Conservation (phyloP, 2,797 vertebrate species). For the Sebastes jordani region DNA sequence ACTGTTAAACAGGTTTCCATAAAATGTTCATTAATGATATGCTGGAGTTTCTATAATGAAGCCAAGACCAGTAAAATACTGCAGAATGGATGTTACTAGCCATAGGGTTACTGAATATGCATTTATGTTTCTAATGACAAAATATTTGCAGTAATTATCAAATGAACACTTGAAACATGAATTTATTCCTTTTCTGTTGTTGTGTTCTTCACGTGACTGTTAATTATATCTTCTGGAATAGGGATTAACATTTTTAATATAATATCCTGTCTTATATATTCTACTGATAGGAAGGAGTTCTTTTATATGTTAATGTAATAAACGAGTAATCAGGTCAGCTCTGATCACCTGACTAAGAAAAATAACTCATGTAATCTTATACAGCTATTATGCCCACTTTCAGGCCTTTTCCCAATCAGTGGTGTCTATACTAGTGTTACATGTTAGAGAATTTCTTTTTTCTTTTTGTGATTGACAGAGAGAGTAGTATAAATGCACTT, state of each 20-base stretch:
- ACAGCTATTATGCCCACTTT: slow-evolving; percentile 56
- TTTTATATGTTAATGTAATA: slow-evolving; percentile 68
- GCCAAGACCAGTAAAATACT: slow-evolving; percentile 32
- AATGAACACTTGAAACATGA: slow-evolving; percentile 61
- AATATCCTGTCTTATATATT: slow-evolving; percentile 61
- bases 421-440: slow-evolving; percentile 63
- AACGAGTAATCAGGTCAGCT: slow-evolving; percentile 42
- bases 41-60: slow-evolving; percentile 9
- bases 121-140: slow-evolving; percentile 60
- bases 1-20: slow-evolving; percentile 23
- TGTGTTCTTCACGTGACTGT: slow-evolving; percentile 73
- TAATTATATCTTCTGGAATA: slow-evolving; percentile 67
- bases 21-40: neutral
- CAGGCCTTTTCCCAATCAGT: slow-evolving; percentile 66
- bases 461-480: slow-evolving; percentile 51
- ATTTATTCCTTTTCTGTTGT: slow-evolving; percentile 45
- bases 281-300: slow-evolving; percentile 46
- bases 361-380: slow-evolving; percentile 53
- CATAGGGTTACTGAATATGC: slow-evolving; percentile 65
- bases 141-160: slow-evolving; percentile 60
- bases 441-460: slow-evolving; percentile 46
- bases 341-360: slow-evolving; percentile 53
- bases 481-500: slow-evolving; percentile 82
- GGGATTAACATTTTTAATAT: slow-evolving; percentile 55
- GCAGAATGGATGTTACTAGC: slow-evolving; percentile 54